Conservation (phyloP, 1,140 invertebrate species). For the Schmidtea mediterranea region DNA sequence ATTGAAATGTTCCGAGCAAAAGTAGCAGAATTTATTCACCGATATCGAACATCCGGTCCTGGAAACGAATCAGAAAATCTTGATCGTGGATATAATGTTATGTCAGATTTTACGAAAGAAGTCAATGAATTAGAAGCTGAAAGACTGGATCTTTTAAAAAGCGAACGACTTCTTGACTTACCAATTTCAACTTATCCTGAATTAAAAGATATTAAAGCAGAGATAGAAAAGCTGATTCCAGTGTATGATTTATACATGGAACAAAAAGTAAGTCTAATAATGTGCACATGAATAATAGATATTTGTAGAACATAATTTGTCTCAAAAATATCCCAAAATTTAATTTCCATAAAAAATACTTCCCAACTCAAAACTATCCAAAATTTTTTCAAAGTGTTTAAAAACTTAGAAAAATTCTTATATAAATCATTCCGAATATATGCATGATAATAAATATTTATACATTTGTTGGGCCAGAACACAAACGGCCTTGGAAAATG, state of each 20-base stretch:
- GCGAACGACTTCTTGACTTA: constrained; percentile 57
- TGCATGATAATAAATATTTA: no score
- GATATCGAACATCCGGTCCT: background rate
- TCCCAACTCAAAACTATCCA: no score
- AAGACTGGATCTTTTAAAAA: constrained; percentile 33
- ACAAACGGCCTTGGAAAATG: no score
- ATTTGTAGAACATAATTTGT: no score
- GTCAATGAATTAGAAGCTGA: background rate
- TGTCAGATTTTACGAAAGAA: background rate
- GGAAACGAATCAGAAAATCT: background rate
- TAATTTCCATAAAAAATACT: no score
- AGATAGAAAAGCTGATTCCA: constrained; percentile 42
- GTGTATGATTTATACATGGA: constrained; percentile 48
- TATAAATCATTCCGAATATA: no score
- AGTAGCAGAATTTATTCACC: constrained; percentile 18
- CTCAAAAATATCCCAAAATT: no score
- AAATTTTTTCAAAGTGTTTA: no score
- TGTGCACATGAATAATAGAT: no score
- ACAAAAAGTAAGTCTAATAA: constrained; percentile 36
- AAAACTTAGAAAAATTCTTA: no score
- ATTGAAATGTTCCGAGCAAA: constrained; percentile 41
- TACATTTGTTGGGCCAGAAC: no score
- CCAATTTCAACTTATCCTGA: constrained; percentile 48
- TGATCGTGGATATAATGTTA: background rate
- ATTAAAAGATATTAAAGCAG: constrained; percentile 39